Base-by-base conservation (phyloP, 1,140 invertebrate genomes). In the Helicoverpa zea region DNA sequence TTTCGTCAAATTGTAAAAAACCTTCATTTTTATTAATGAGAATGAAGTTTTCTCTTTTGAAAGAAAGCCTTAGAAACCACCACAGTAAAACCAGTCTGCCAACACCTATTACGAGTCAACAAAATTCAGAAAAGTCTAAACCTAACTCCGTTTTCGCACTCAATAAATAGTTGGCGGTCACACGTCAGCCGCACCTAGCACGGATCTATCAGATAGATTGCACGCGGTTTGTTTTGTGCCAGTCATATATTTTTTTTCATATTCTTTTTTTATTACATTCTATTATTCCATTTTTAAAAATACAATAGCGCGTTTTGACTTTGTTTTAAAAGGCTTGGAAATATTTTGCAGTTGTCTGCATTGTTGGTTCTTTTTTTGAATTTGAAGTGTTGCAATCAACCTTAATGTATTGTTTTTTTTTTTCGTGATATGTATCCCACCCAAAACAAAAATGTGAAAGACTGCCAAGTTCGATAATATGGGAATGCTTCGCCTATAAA, bases 181-280 rank as follows among this genome's bases (percentile, higher is more conserved):
- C 63, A 49, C 12, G 43, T 47, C 63, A 66, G 7, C 63, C 63
- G 47, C 63, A 66, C 63, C 63, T 66, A 35, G 35, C 7, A 18
- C 63, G 14, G 11, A 12, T 1, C 61, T n/a, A 63, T 63, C 61
- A 64, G 13, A 64, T 64, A 64, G 30, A 64, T 64, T 43, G 61
- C 4, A 43, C 13, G 61, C 61, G 54, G 61, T 64, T 64, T 43
- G 61, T 64, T 43, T 64, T 5, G 7, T 35, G 30, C 30, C 61
- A 43, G 14, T 43, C 7, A 43, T 64, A 64, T 64, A n/a, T 23
- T 23, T 23, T 23, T 23, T 58, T 56, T 58, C 18, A n/a, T 18
- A 16, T 58, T 58, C 54, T 58, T 58, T 58, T 16, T 58, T 58
- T 58, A 58, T 18, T 18, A 16, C n/a, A 7, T 58, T 58, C n/a